phyloP scores from a whole-genome alignment of 2,113 vertebrate genomes.

The Grus americana region DNA sequence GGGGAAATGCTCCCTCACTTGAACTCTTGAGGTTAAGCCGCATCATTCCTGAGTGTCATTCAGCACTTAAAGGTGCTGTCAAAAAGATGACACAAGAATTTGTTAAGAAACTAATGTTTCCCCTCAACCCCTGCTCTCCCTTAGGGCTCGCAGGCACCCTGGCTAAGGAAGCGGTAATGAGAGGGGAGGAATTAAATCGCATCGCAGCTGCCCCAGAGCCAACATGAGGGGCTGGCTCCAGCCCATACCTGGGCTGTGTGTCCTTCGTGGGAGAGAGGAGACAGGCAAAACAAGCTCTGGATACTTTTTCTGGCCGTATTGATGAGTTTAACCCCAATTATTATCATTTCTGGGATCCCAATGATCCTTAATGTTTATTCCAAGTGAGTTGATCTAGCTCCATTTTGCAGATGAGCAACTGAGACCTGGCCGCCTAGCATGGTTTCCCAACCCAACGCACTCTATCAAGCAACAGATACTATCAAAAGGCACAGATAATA shows the following conservation, averaged over 20 bases:
- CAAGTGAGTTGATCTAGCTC: not conserved
- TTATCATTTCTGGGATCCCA: not conserved
- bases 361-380: not conserved
- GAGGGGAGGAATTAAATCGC: not conserved
- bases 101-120: constrained; percentile 34
- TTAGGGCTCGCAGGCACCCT: not conserved
- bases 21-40: constrained; percentile 27
- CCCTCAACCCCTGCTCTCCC: not conserved
- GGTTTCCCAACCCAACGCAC: not conserved
- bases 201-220: not conserved
- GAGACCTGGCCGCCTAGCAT: rapidly evolving
- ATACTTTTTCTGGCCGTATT: not conserved
- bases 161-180: not conserved
- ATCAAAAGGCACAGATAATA: not conserved
- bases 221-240: not conserved
- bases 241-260: not conserved
- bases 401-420: not conserved
- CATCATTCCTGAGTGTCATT: constrained; percentile 33
- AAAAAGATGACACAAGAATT: constrained; percentile 56
- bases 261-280: rapidly evolving
- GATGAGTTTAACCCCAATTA: not conserved
- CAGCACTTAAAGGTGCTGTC: not conserved
- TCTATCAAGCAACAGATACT: not conserved
- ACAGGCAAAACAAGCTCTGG: not conserved
- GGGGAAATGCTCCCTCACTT: not conserved